Conservation (phyloP, 2,888 invertebrate genomes). For the Acronicta alni region DNA sequence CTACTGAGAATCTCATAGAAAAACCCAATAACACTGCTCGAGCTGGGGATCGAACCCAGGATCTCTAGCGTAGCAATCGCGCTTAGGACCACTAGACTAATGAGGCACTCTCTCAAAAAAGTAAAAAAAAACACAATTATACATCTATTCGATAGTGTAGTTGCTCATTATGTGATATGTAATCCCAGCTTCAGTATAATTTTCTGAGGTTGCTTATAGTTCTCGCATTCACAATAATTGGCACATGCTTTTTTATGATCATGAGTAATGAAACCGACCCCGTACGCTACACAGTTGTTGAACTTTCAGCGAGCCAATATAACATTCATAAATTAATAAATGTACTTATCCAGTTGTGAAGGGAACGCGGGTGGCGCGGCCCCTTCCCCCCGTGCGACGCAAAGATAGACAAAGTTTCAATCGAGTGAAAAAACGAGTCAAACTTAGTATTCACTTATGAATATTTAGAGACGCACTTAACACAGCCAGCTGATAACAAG, state of each 20-base stretch:
- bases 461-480: constrained; percentile 31
- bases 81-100: too few species aligned
- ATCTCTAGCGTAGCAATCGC: too few species aligned
- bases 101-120: too few species aligned
- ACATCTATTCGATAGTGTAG: too few species aligned
- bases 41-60: too few species aligned
- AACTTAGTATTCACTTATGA: constrained; percentile 35
- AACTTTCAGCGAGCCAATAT: constrained; percentile 12
- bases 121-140: too few species aligned
- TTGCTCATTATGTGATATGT: too few species aligned
- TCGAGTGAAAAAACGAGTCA: constrained; percentile 33
- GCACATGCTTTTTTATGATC: background rate
- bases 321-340: constrained; percentile 29
- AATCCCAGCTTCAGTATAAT: too few species aligned
- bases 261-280: constrained; percentile 2
- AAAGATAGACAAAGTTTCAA: constrained; percentile 26
- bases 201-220: too few species aligned
- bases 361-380: constrained; percentile 1
- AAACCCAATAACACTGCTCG: too few species aligned
- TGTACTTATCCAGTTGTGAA: constrained; percentile 26
- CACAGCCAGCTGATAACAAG: constrained; percentile 2
- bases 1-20: too few species aligned
- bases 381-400: constrained; percentile 12
- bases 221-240: too few species aligned
- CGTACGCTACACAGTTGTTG: constrained; percentile 13